These are phyloP conservation scores for Rotaria macrura DNA, from an alignment of 2,888 invertebrate genomes.

Conservation along the genomic window DNA sequence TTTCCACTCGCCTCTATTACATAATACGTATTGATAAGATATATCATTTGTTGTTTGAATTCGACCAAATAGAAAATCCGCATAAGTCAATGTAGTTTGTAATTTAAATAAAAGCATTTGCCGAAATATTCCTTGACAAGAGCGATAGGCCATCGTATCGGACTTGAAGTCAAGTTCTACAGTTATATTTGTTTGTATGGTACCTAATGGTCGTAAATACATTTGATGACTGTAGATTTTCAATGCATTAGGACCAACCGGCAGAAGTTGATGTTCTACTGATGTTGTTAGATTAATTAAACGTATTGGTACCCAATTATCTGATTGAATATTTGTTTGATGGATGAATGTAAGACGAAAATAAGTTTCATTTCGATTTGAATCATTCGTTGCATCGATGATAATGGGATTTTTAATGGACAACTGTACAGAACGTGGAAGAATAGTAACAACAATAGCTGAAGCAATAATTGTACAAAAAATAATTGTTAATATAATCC, in stretches of 20 bases:
- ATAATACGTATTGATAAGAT: constrained; percentile 6
- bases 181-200: background rate
- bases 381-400: background rate
- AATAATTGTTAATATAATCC: constrained; percentile 10
- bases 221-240: background rate
- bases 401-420: background rate
- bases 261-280: background rate
- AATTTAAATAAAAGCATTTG: constrained; percentile 10
- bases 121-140: constrained; percentile 10
- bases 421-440: background rate
- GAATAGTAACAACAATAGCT: background rate
- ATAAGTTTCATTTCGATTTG: background rate
- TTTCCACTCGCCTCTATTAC: background rate
- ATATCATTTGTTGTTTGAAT: background rate
- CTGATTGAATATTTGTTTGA: background rate
- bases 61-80: background rate
- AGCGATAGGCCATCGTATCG: background rate
- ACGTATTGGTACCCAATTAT: background rate
- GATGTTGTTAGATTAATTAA: background rate
- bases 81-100: background rate
- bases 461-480: background rate
- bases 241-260: background rate
- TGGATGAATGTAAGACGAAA: background rate
- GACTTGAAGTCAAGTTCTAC: background rate
- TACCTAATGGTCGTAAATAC: background rate